Percentiles rank a stretch among this genome's conserved stretches.
phyloP scores from a whole-genome alignment of 2,113 vertebrate genomes.

The Nestor notabilis region DNA sequence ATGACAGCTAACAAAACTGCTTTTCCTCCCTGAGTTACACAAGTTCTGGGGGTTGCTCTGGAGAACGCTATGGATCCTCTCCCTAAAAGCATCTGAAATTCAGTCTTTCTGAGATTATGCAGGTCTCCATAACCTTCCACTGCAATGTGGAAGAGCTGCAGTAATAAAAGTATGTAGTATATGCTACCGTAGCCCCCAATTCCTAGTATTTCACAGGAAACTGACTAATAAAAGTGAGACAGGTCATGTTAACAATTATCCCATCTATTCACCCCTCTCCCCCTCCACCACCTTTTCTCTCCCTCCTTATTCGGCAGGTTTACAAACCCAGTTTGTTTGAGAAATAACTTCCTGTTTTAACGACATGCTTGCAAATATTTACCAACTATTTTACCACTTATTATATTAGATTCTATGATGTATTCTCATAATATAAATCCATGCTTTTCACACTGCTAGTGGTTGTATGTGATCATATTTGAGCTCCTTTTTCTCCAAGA shows the following conservation, averaged over 20 bases:
- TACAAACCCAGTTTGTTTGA: neutral
- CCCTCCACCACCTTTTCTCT: neutral
- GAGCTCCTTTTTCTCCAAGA: neutral
- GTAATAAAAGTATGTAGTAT: neutral
- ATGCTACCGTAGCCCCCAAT: neutral
- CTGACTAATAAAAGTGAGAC: neutral
- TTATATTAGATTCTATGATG: neutral
- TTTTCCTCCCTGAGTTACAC: neutral
- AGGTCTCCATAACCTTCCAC: neutral
- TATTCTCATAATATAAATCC: neutral
- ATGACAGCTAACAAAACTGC: neutral
- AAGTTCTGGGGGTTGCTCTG: neutral
- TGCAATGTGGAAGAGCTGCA: neutral
- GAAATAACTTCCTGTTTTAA: neutral
- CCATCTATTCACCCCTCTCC: neutral
- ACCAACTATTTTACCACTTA: neutral
- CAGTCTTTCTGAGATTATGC: neutral
- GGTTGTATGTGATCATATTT: neutral
- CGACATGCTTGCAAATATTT: neutral
- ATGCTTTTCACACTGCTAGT: neutral
- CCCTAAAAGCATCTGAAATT: neutral
- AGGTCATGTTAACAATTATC: neutral
- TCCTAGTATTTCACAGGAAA: neutral
- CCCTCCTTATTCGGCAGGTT: neutral
- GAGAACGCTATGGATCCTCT: neutral